Percentiles rank a stretch among this genome's conserved stretches.
Evolutionary conservation across 2,888 invertebrate genomes (phyloP).

Genomic region (Danaus chrysippus): DNA sequence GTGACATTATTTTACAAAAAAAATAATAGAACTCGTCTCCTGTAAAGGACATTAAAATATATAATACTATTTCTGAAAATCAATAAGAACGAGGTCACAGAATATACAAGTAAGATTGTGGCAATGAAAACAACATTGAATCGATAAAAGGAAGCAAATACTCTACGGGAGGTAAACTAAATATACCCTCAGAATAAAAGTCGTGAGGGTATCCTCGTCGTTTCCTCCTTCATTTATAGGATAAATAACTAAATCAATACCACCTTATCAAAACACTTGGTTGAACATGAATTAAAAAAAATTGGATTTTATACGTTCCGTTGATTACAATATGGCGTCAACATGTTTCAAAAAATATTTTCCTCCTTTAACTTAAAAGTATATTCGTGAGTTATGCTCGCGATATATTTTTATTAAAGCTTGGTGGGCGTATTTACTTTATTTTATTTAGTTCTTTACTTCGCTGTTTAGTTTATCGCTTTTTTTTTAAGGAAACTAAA

Average conservation of each 20-base stretch:
- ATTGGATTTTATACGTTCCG: neutral
- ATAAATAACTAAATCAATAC: constrained; percentile 57
- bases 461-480: no score
- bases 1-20: neutral
- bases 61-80: constrained; percentile 21
- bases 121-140: constrained; percentile 51
- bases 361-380: neutral
- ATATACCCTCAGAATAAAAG: constrained; percentile 44
- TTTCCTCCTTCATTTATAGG: constrained; percentile 49
- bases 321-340: neutral
- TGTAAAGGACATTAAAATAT: neutral
- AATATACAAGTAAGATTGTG: constrained; percentile 36
- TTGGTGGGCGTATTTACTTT: no score
- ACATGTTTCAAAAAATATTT: neutral
- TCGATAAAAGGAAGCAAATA: constrained; percentile 49
- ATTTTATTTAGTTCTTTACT: no score
- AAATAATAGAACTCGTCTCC: neutral
- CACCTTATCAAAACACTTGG: neutral
- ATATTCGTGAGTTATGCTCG: no score
- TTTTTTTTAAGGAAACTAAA: no score
- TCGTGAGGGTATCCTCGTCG: constrained; percentile 46
- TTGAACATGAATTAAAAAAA: constrained; percentile 4
- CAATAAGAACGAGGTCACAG: constrained; percentile 19
- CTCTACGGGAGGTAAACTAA: constrained; percentile 57
- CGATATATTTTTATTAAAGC: no score